phyloP scores from a whole-genome alignment of 2,888 invertebrate species.

The Tuta absoluta region DNA sequence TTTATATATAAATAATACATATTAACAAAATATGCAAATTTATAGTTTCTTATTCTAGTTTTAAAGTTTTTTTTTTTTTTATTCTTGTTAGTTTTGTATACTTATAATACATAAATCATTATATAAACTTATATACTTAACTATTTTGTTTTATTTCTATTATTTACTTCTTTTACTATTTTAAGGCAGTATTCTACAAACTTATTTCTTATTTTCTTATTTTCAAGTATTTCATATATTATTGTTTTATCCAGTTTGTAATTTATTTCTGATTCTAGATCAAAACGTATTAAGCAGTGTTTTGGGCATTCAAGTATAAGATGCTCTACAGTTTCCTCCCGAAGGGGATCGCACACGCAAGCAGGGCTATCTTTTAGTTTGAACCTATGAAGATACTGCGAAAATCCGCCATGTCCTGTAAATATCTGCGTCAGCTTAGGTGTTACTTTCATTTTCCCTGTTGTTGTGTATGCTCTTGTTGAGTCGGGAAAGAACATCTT shows the following conservation, averaged over 20 bases:
- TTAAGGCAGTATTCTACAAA: neutral
- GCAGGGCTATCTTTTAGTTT: slow-evolving; percentile 1
- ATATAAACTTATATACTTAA: neutral
- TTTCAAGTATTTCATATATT: neutral
- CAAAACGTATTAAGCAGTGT: neutral
- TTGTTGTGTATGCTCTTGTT: neutral
- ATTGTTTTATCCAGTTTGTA: neutral
- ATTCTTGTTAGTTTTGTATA: too few species aligned
- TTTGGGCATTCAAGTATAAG: slow-evolving; percentile 10
- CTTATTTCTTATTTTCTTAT: neutral
- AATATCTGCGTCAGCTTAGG: neutral
- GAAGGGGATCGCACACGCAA: slow-evolving; percentile 8
- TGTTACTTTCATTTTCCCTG: neutral
- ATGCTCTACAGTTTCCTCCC: slow-evolving; percentile 5
- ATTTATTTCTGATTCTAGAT: neutral
- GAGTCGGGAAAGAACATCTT: slow-evolving; percentile 24
- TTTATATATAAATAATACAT: too few species aligned
- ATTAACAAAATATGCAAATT: too few species aligned
- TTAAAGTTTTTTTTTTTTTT: too few species aligned
- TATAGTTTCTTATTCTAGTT: too few species aligned
- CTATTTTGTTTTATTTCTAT: neutral
- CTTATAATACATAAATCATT: too few species aligned
- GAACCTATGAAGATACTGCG: slow-evolving; percentile 12
- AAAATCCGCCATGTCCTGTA: slow-evolving; percentile 16
- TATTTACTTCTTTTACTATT: neutral